Base-by-base conservation (phyloP, 2,888 invertebrate genomes). In the Aphidius colemani region DNA sequence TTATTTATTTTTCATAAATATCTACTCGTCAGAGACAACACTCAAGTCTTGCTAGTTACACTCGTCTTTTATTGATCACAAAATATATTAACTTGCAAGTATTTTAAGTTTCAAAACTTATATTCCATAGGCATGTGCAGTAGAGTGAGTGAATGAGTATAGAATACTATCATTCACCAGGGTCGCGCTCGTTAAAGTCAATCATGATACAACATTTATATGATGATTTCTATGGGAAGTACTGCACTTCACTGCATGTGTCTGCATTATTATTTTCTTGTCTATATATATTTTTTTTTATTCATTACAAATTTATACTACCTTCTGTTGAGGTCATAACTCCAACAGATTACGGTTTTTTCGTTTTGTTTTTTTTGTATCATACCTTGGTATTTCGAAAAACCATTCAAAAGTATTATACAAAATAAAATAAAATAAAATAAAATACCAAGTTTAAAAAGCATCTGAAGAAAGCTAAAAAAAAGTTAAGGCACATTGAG, bases 121-220 rank as follows among this genome's bases (percentile, higher is more conserved):
- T 30, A 30, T 2, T 30, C 30, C 30, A 30, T 30, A 30, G 5
- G 30, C 30, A 30, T 30, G 5, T 30, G 30, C 61, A 57, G 53
- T 45, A 43, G 9, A 57, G n/a, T n/a, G n/a, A 46, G 8, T 44
- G 30, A 57, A 8, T 57, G 43, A 39, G 10, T 46, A 18, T 11
- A n/a, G n/a, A 30, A 8, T 10, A 10, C 39, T 57, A 10, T 46
- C 9, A 46, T 65, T 65, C 40, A 45, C 49, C 41, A 61, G 30
- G 61, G 65, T 65, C 65, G 49, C 43, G 53, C 61, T 61, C 61
- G 61, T 65, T 65, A 65, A 65, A 61, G 61, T 65, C 65, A 65
- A 65, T 65, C 61, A 61, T 53, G 49, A 50, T 30, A 30, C 30
- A 30, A 30, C 30, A 30, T 30, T 30, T 30, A 30, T 30, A 30